Base-by-base conservation (phyloP, 2,888 invertebrate species). In the Cremastinae sp. region DNA sequence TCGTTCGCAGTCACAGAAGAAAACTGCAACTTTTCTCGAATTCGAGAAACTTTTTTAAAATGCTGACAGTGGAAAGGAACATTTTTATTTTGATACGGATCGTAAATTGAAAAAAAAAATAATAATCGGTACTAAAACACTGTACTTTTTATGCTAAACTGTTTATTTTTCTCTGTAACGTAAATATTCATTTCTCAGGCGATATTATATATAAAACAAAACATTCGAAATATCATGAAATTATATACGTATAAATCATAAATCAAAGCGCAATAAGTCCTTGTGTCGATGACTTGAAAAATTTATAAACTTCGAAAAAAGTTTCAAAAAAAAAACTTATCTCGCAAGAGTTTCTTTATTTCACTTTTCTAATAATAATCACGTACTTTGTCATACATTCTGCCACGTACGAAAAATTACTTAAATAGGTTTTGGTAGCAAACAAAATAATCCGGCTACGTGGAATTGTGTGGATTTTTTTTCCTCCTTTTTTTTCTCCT, bases 141-240 rank as follows among this genome's bases (percentile, higher is more conserved):
- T 3, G 5, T 56, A 22, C 3, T 53, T 81, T 82, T 83, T 80
- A 81, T 81, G 77, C 81, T 82, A 82, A 80, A 82, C 79, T 80
- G 78, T 84, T 84, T 83, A 82, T 82, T 84, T 82, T 83, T 78
- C 78, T 84, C 81, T 80, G 81, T 77, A 81, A 83, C 81, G 80
- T 82, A 83, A 83, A 80, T 81, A 80, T 75, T 64, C 70, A 80
- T 78, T 81, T 82, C 49, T 78, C 64, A 76, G 78, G 75, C 79
- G 78, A 78, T 69, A 75, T 75, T 82, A 81, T 82, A 81, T 82
- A 83, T 82, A 84, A 84, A 82, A 83, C 81, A 80, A 79, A 80
- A 51, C 78, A 65, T 70, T 83, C 69, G 74, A 79, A 79, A 75
- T 78, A 78, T 80, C 8, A 43, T 16, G 69, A 75, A 78, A 65